Conservation (phyloP, 1,140 invertebrate species). For the Drosophila albomicans region DNA sequence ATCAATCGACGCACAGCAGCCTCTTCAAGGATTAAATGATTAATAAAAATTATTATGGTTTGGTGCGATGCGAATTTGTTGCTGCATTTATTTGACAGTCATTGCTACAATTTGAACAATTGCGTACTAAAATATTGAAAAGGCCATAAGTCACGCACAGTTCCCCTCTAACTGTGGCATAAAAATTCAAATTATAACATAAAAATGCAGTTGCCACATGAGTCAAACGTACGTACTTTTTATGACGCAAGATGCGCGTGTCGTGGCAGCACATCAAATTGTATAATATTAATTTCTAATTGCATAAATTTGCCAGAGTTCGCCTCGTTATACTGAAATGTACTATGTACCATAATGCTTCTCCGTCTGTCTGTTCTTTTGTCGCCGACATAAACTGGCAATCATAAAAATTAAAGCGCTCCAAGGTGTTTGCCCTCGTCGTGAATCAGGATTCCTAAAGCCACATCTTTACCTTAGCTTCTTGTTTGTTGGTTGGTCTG, state of each 20-base stretch:
- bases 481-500: neutral
- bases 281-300: slow-evolving; percentile 85
- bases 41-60: slow-evolving; percentile 72
- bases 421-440: slow-evolving; percentile 65
- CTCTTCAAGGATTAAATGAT: slow-evolving; percentile 64
- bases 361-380: slow-evolving; percentile 7
- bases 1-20: slow-evolving; percentile 47
- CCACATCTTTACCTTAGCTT: slow-evolving; percentile 23
- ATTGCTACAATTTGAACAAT: slow-evolving; percentile 53
- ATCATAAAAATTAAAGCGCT: slow-evolving; percentile 81
- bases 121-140: slow-evolving; percentile 46
- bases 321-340: slow-evolving; percentile 29
- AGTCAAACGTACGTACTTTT: slow-evolving; percentile 18
- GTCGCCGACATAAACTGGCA: slow-evolving; percentile 32
- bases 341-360: no score
- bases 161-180: slow-evolving; percentile 15
- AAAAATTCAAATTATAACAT: slow-evolving; percentile 74
- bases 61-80: slow-evolving; percentile 62
- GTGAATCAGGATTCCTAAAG: neutral
- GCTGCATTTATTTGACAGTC: slow-evolving; percentile 3
- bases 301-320: slow-evolving; percentile 75
- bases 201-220: slow-evolving; percentile 73
- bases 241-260: slow-evolving; percentile 1
- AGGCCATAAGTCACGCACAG: slow-evolving; percentile 49
- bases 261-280: slow-evolving; percentile 67